A percentile compares a stretch with the other conserved stretches of the same genome.
These are phyloP conservation scores for Scolanthus callimorphus DNA, from an alignment of 92 coral and sea anemone genomes.

Conservation along the genomic window DNA sequence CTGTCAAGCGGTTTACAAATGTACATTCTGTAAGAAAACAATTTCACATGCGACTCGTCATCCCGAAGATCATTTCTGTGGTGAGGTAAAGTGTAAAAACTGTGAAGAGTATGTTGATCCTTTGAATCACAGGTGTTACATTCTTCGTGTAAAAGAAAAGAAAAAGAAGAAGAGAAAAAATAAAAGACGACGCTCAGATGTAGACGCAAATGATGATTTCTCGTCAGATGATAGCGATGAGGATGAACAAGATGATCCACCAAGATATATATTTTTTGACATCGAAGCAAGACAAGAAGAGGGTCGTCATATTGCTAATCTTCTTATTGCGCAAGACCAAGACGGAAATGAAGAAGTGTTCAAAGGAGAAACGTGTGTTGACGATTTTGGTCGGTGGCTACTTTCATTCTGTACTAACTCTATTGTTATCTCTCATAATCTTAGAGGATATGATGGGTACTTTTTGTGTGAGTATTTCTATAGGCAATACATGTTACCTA, in stretches of 20 bases:
- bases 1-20: neutral
- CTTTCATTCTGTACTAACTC: too few species aligned
- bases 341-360: slow-evolving; percentile 21
- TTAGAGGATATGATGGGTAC: slow-evolving; percentile 9
- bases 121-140: neutral
- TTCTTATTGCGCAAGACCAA: slow-evolving; percentile 21
- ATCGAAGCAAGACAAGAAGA: slow-evolving; percentile 37
- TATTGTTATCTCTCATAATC: neutral
- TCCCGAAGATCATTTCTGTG: neutral
- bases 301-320: slow-evolving; percentile 22
- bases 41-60: neutral
- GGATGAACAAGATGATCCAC: slow-evolving; percentile 1
- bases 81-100: slow-evolving; percentile 1
- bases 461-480: slow-evolving; percentile 22
- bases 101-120: slow-evolving; percentile 3
- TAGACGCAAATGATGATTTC: neutral
- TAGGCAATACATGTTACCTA: slow-evolving; percentile 15
- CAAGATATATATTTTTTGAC: slow-evolving; percentile 21
- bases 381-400: slow-evolving; percentile 30
- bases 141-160: neutral
- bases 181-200: neutral
- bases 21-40: neutral
- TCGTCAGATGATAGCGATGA: neutral
- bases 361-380: slow-evolving; percentile 16
- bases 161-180: neutral